Conservation (phyloP, 1,140 invertebrate genomes). For the Copidosoma floridanum region DNA sequence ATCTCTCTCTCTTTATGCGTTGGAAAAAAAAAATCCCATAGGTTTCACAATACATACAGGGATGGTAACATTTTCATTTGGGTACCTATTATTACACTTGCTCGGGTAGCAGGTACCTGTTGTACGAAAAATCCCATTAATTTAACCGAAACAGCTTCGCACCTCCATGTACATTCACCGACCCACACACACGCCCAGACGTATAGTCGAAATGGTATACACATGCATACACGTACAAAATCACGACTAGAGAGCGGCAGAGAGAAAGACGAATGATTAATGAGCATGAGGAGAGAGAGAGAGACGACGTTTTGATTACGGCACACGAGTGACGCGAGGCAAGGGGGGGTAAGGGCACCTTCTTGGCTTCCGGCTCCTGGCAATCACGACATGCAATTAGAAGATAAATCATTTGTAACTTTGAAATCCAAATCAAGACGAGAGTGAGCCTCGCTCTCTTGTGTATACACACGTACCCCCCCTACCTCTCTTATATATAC, state of each 20-base stretch:
- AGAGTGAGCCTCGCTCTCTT: neutral
- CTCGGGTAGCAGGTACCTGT: too few species aligned
- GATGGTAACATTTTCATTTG: too few species aligned
- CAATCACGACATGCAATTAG: conserved; percentile 52
- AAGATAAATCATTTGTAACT: conserved; percentile 55
- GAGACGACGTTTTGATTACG: conserved; percentile 52
- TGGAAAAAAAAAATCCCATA: too few species aligned
- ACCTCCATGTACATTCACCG: neutral
- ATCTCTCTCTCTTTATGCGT: too few species aligned
- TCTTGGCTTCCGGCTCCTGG: conserved; percentile 16
- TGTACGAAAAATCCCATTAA: conserved; percentile 5
- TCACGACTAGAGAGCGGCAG: neutral
- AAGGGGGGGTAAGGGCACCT: conserved; percentile 21
- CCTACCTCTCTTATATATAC: neutral
- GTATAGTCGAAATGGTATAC: too few species aligned
- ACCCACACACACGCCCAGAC: neutral
- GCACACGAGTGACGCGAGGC: conserved; percentile 32
- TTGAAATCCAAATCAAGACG: conserved; percentile 34
- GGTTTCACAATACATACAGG: too few species aligned
- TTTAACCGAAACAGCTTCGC: neutral
- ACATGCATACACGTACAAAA: neutral
- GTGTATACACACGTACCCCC: neutral
- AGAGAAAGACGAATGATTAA: conserved; percentile 24
- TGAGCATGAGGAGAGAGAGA: conserved; percentile 47
- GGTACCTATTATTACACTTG: too few species aligned